phyloP scores from a whole-genome alignment of 35 echinoderm and acorn worm species.

The Ptychodera flava region DNA sequence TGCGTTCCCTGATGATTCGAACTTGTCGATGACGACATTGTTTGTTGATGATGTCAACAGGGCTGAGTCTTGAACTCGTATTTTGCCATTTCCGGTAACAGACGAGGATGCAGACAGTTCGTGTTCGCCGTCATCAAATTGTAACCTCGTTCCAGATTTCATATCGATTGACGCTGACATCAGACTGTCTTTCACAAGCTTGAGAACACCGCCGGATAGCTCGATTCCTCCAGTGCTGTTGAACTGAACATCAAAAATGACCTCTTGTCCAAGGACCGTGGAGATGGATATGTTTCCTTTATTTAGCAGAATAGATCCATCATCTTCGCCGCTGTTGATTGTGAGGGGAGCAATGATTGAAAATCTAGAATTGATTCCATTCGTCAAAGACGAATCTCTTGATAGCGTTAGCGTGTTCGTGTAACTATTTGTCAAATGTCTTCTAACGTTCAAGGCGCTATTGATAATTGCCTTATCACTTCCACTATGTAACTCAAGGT shows the following conservation, averaged over 20 bases:
- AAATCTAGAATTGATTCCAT: neutral
- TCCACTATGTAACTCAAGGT: neutral
- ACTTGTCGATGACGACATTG: neutral
- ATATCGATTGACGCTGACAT: neutral
- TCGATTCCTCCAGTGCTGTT: neutral
- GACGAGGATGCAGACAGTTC: neutral
- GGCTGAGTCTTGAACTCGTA: neutral
- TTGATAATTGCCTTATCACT: neutral
- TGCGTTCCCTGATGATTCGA: neutral
- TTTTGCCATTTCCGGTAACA: neutral
- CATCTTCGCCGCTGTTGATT: neutral
- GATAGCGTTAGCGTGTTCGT: neutral
- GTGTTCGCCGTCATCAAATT: neutral
- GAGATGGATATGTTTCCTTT: neutral
- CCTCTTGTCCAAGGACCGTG: neutral
- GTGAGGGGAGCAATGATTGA: neutral
- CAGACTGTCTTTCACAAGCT: neutral
- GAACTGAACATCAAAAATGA: neutral
- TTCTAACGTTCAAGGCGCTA: neutral
- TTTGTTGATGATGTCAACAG: neutral
- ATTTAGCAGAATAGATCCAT: neutral
- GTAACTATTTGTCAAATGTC: neutral
- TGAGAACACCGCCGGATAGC: neutral
- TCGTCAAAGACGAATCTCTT: neutral
- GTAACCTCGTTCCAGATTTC: neutral